phyloP scores from a whole-genome alignment of 2,113 vertebrate genomes.

The Callaeas wilsoni region DNA sequence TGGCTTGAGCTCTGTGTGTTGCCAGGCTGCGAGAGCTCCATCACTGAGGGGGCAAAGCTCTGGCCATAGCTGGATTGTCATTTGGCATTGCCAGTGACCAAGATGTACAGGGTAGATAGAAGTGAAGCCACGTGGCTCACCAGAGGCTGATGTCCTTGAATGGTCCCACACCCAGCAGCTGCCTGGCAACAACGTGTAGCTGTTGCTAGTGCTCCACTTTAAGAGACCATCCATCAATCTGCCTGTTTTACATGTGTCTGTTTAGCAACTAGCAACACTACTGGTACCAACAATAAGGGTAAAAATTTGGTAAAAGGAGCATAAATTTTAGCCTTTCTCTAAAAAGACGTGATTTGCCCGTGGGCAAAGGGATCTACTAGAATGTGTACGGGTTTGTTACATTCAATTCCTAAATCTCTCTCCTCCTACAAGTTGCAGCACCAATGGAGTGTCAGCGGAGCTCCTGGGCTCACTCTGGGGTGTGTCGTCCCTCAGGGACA shows the following conservation, averaged over 20 bases:
- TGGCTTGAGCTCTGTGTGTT: fast-evolving
- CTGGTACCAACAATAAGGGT: not conserved
- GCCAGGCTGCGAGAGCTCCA: not conserved
- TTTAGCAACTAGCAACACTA: not conserved
- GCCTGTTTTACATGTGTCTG: not conserved
- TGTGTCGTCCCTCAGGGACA: not conserved
- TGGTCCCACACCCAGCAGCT: not conserved
- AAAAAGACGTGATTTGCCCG: not conserved
- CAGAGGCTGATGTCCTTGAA: not conserved
- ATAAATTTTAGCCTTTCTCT: not conserved
- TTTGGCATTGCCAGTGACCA: not conserved
- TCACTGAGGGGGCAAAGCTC: not conserved
- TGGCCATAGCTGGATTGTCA: not conserved
- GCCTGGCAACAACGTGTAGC: not conserved
- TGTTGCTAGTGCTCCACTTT: not conserved
- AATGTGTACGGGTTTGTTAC: fast-evolving
- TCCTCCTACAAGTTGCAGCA: not conserved
- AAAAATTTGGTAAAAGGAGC: not conserved
- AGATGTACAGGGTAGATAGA: not conserved
- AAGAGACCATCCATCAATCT: not conserved
- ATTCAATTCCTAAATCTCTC: not conserved
- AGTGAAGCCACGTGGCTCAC: not conserved
- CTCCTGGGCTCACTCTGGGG: fast-evolving
- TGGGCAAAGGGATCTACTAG: not conserved
- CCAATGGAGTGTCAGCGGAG: not conserved